Conservation (phyloP, 2,113 vertebrate species). For the Chloropsis cyanopogon region DNA sequence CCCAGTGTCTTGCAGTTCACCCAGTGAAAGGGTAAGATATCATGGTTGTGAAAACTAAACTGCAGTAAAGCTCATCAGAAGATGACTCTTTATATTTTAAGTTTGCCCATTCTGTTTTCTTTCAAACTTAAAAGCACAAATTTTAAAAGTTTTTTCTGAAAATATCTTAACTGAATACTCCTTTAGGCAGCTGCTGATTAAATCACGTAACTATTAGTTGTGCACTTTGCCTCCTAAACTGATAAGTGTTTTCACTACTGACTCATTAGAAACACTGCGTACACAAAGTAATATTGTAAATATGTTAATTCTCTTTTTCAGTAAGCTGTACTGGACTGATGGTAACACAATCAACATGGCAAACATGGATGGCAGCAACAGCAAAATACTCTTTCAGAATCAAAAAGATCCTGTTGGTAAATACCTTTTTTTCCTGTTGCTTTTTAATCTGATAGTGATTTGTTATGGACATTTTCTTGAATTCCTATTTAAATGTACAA, state of each 20-base stretch:
- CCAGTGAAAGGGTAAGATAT: constrained; percentile 92
- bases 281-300: not conserved
- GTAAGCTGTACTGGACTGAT: constrained; percentile 97
- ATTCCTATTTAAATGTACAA: not conserved
- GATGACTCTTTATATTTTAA: not conserved
- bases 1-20: constrained; percentile 91
- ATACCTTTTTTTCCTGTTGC: not conserved
- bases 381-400: constrained; percentile 96
- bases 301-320: constrained; percentile 50
- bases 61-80: not conserved
- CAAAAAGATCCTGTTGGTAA: constrained; percentile 95
- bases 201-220: not conserved
- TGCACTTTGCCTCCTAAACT: not conserved
- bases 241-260: not conserved
- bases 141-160: not conserved
- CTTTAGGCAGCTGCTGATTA: not conserved
- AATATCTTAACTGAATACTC: not conserved
- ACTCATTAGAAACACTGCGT: not conserved
- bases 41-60: not conserved
- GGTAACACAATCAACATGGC: constrained; percentile 96
- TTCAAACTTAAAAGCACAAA: not conserved
- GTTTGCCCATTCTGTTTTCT: not conserved
- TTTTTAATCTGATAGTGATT: not conserved
- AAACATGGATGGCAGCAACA: constrained; percentile 98
- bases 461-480: not conserved